Conservation (phyloP, 2,888 invertebrate species). For the Eupithecia abbreviata region DNA sequence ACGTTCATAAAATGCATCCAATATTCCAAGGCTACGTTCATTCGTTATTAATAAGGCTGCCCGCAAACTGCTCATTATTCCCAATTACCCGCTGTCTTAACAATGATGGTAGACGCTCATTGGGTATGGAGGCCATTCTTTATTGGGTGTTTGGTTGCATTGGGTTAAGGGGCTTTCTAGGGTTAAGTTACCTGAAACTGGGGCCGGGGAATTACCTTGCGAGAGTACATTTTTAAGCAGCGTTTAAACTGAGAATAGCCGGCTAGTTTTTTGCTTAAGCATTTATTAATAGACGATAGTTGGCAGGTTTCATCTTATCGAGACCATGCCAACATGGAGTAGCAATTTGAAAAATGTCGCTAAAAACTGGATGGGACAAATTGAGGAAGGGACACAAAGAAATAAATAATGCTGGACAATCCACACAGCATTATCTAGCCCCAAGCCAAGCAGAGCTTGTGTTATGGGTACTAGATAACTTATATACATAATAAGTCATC, state of each 20-base stretch:
- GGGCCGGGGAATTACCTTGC: not conserved
- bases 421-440: no score
- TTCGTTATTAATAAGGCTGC: constrained; percentile 68
- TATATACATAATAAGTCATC: no score
- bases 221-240: not conserved
- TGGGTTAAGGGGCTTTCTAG: constrained; percentile 17
- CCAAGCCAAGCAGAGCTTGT: no score
- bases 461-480: no score
- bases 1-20: constrained; percentile 44
- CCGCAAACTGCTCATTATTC: constrained; percentile 69
- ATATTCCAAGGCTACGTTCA: constrained; percentile 55
- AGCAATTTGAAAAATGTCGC: not conserved
- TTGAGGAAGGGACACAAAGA: no score
- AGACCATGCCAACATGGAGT: not conserved
- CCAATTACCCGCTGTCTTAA: constrained; percentile 61
- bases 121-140: constrained; percentile 37
- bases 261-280: not conserved
- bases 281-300: not conserved
- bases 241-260: not conserved
- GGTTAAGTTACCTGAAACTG: constrained; percentile 1
- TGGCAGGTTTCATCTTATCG: not conserved
- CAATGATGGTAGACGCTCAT: constrained; percentile 49
- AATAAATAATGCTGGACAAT: no score
- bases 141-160: constrained; percentile 30
- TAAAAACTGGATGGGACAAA: not conserved